Evolutionary conservation across 1,140 invertebrate genomes (phyloP).

Genomic region (Bradysia coprophila): DNA sequence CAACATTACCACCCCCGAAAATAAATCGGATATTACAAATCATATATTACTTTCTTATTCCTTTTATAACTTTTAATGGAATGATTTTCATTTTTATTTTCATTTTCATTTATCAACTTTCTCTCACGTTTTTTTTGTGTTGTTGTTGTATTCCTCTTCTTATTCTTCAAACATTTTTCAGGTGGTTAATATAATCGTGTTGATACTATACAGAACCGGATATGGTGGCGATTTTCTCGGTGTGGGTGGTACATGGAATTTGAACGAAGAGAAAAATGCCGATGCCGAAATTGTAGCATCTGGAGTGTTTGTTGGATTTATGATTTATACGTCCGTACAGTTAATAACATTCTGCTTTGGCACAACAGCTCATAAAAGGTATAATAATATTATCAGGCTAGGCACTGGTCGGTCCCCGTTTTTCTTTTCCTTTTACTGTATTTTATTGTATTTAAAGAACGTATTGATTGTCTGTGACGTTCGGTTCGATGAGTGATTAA

Average conservation of each 20-base stretch:
- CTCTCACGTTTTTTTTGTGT: not conserved
- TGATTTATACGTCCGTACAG: constrained; percentile 57
- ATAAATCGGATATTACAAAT: too few species aligned
- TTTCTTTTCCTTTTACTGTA: too few species aligned
- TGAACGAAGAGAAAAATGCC: constrained; percentile 70
- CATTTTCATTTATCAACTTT: not conserved
- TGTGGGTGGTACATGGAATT: constrained; percentile 69
- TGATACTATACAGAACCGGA: constrained; percentile 65
- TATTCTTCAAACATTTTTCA: constrained; percentile 21
- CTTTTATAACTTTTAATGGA: not conserved
- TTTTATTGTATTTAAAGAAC: too few species aligned
- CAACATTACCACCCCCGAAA: not conserved
- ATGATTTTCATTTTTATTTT: not conserved
- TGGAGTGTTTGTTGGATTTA: constrained; percentile 66
- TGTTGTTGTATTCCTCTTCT: not conserved
- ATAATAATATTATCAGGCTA: constrained; percentile 11
- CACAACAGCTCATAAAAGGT: constrained; percentile 53
- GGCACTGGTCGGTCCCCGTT: too few species aligned
- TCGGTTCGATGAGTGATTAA: too few species aligned
- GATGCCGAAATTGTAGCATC: constrained; percentile 71
- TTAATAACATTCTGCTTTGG: constrained; percentile 53
- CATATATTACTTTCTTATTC: not conserved
- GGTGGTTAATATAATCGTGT: constrained; percentile 60
- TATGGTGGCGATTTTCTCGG: constrained; percentile 61
- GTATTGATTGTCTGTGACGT: too few species aligned